Evolutionary conservation across 2,797 vertebrate genomes (phyloP).

Genomic region (Gobio occitaniae): DNA sequence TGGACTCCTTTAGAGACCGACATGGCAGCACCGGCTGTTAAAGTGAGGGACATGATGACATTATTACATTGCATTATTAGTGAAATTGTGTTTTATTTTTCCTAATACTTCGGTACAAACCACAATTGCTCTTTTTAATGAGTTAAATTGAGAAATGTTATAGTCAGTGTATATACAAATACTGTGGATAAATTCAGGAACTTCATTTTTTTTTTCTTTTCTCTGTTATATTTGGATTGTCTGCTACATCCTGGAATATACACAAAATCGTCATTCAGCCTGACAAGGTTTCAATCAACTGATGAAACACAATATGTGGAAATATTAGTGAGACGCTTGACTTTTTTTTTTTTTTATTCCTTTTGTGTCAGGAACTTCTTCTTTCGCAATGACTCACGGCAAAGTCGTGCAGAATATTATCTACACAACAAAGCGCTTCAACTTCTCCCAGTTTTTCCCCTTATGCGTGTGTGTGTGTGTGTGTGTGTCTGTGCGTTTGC

Average conservation of each 20-base stretch:
- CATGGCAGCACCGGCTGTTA: slow-evolving; percentile 91
- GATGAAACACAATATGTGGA: slow-evolving; percentile 39
- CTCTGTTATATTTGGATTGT: slow-evolving; percentile 15
- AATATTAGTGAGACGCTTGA: slow-evolving; percentile 49
- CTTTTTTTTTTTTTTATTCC: slow-evolving; percentile 32
- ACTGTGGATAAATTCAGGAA: slow-evolving; percentile 5
- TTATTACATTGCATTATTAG: not conserved
- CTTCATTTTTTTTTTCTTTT: not conserved
- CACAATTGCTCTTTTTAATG: not conserved
- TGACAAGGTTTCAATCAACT: not conserved
- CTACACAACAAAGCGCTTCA: slow-evolving; percentile 44
- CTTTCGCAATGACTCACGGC: slow-evolving; percentile 63
- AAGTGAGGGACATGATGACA: slow-evolving; percentile 19
- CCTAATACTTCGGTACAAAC: not conserved
- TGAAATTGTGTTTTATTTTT: not conserved
- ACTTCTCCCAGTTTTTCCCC: slow-evolving; percentile 50
- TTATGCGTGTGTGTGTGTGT: not conserved
- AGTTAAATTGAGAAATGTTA: not conserved
- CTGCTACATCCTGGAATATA: slow-evolving; percentile 20
- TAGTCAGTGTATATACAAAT: not conserved
- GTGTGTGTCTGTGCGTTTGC: not conserved
- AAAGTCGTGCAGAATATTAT: slow-evolving; percentile 49
- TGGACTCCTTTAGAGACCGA: slow-evolving; percentile 89
- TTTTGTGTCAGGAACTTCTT: slow-evolving; percentile 61
- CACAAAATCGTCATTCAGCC: not conserved